Evolutionary conservation across 2,888 invertebrate genomes (phyloP), one percentile per base, ranked within the genome.

Genomic region (Trachelus stipa): DNA sequence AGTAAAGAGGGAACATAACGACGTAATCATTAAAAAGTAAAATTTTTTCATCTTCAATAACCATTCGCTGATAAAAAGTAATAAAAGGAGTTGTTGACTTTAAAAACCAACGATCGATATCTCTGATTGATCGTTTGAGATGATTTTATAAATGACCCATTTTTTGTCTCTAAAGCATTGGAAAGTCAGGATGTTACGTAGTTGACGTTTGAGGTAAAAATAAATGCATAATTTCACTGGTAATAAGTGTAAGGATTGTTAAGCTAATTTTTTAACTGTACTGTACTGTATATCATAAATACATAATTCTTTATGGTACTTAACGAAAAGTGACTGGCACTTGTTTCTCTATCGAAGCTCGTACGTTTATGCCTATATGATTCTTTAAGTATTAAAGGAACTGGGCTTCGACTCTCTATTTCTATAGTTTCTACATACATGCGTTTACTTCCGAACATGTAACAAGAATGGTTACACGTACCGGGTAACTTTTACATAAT

Each of bases 401-500:
- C 34, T 12, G n/a, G 73, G 77, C 80, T 81, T 81, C 78, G 81
- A 84, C 84, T 80, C 80, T 85, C 83, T 84, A 83, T 82, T 82
- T 80, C 85, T 56, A 23, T 82, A 82, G 79, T 84, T 76, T 73
- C 78, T 79, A 79, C 79, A 69, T n/a, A 76, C 78, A 68, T 76
- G 78, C 56, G 56, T 79, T 79, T 79, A 86, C 87, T 87, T 86
- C 86, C 85, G 83, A 85, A 81, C 80, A 83, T 84, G 86, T 84
- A 88, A 56, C 23, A 56, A 86, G 84, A 85, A 86, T 87, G 83
- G 85, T 87, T 83, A 83, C 81, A 79, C 78, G 23, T 80, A 82
- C 84, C 84, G 80, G 85, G 85, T 86, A 86, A 86, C 81, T 81
- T 83, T 87, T 87, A 86, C 85, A 85, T 87, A 88, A 88, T 86